Conservation (phyloP, 2,797 vertebrate species). For the Amblyopsis hoosieri region DNA sequence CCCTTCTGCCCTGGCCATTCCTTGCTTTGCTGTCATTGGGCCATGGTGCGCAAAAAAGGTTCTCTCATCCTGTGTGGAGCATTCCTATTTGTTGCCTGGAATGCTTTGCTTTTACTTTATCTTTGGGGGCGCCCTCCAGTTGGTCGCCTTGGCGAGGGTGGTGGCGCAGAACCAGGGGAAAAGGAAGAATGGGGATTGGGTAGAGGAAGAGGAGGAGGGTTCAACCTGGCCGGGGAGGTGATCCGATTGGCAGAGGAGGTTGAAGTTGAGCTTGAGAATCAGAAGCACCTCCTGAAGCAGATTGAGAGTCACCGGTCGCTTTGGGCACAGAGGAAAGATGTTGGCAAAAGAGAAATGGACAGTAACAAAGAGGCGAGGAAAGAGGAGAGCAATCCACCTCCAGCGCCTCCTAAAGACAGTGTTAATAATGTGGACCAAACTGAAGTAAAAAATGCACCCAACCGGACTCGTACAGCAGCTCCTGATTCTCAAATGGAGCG, state of each 20-base stretch:
- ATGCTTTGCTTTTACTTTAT: slow-evolving; percentile 92
- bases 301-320: slow-evolving; percentile 81
- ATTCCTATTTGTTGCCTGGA: slow-evolving; percentile 92
- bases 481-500: neutral
- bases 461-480: slow-evolving; percentile 16
- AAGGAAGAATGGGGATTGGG: slow-evolving; percentile 76
- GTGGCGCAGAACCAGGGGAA: slow-evolving; percentile 77
- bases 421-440: slow-evolving; percentile 28
- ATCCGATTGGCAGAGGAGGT: slow-evolving; percentile 89
- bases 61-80: slow-evolving; percentile 88
- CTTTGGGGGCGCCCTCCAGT: slow-evolving; percentile 88
- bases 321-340: slow-evolving; percentile 76
- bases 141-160: slow-evolving; percentile 71
- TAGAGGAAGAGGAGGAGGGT: slow-evolving; percentile 52
- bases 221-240: slow-evolving; percentile 82
- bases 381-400: slow-evolving; percentile 21
- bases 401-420: slow-evolving; percentile 18
- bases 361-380: slow-evolving; percentile 33
- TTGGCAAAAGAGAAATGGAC: slow-evolving; percentile 59
- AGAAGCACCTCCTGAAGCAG: slow-evolving; percentile 86
- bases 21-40: slow-evolving; percentile 64
- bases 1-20: slow-evolving; percentile 52
- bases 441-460: slow-evolving; percentile 32
- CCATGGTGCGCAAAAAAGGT: slow-evolving; percentile 89
- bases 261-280: slow-evolving; percentile 85